These are phyloP conservation scores for human (Homo sapiens) DNA, from an alignment of 2,113 vertebrate genomes.

Conservation along the genomic window GRCh38 chr14:27324001-27324500, in stretches of 20 bases:
- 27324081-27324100: too few species aligned
- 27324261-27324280: neutral
- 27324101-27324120: too few species aligned
- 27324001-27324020: too few species aligned
- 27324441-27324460: neutral
- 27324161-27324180: neutral
- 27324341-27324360: neutral
- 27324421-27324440: neutral
- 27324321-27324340: neutral
- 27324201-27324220: too few species aligned
- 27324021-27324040: too few species aligned
- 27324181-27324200: neutral
- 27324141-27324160: neutral
- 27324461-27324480: neutral
- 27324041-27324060: too few species aligned
- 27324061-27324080: too few species aligned
- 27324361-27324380: neutral
- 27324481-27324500: neutral
- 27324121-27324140: neutral
- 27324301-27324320: neutral
- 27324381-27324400: neutral
- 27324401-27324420: neutral
- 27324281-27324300: neutral
- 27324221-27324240: neutral
- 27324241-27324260: neutral